Evolutionary conservation across 2,797 vertebrate genomes (phyloP).

Genomic region (Propithecus deckenii): DNA sequence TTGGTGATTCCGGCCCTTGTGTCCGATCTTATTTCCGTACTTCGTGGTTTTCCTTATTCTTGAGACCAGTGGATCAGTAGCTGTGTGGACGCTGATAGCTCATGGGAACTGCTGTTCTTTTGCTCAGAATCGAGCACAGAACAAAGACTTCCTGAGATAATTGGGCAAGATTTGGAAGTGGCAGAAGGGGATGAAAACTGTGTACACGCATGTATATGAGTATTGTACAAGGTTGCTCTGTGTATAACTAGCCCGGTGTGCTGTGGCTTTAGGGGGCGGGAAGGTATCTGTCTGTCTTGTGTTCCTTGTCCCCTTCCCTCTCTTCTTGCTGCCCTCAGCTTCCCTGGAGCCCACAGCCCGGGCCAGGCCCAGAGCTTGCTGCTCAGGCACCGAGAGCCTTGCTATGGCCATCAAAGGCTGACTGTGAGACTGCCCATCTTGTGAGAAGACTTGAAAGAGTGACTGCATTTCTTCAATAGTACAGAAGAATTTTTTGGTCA

Average conservation of each 20-base stretch:
- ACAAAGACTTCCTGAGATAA: not conserved
- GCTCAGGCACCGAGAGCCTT: not conserved
- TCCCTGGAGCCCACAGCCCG: not conserved
- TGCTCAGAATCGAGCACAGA: not conserved
- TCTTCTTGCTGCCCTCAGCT: not conserved
- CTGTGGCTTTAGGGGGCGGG: not conserved
- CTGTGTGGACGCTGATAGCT: not conserved
- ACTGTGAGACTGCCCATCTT: not conserved
- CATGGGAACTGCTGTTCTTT: not conserved
- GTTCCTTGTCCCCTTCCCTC: not conserved
- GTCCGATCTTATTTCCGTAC: not conserved
- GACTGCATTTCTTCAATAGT: not conserved
- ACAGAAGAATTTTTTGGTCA: not conserved
- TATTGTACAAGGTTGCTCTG: not conserved
- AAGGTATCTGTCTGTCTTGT: not conserved
- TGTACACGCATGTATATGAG: not conserved
- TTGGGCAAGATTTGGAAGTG: not conserved
- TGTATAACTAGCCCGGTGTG: not conserved
- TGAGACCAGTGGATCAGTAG: not conserved
- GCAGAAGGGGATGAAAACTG: not conserved
- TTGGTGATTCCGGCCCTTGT: not conserved
- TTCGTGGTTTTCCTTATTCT: not conserved
- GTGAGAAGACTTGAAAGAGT: not conserved
- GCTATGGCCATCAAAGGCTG: not conserved
- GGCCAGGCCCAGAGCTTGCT: not conserved